These are phyloP conservation scores for Sebastes diploproa DNA, from an alignment of 2,797 vertebrate genomes.

Conservation along the genomic window DNA sequence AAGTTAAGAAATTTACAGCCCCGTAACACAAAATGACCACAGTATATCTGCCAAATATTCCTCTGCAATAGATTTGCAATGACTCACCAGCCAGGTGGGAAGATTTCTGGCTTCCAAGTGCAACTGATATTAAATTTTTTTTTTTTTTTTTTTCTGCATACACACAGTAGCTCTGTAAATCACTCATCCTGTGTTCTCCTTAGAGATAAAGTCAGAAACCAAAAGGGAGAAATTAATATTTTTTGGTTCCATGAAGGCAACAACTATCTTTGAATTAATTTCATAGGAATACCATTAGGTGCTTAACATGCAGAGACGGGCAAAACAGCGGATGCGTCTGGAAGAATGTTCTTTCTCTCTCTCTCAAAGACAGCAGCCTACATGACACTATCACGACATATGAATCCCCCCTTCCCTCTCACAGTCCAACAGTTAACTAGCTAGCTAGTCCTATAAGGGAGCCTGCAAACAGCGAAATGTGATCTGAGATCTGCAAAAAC, in stretches of 20 bases:
- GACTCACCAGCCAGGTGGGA: not conserved
- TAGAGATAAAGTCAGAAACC: not conserved
- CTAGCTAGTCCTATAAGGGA: too few species aligned
- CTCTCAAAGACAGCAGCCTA: too few species aligned
- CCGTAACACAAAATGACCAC: constrained; percentile 25
- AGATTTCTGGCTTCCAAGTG: constrained; percentile 1
- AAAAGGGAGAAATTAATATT: not conserved
- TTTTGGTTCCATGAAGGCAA: not conserved
- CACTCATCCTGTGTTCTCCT: not conserved
- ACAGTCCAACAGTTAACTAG: too few species aligned
- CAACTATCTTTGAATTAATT: not conserved
- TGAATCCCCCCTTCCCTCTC: too few species aligned
- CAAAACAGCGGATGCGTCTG: too few species aligned
- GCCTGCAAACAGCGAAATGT: too few species aligned
- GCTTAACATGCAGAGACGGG: too few species aligned
- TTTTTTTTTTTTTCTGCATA: not conserved
- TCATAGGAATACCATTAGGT: not conserved
- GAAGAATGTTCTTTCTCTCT: too few species aligned
- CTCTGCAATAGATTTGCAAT: constrained; percentile 1
- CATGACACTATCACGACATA: too few species aligned
- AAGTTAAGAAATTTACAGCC: constrained; percentile 34
- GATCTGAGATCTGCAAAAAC: too few species aligned
- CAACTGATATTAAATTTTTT: not conserved
- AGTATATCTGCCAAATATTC: constrained; percentile 33
- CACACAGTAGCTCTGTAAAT: not conserved